Evolutionary conservation across 2,888 invertebrate genomes (phyloP), one percentile per base, ranked within the genome.

Genomic region (Chydorus sphaericus): DNA sequence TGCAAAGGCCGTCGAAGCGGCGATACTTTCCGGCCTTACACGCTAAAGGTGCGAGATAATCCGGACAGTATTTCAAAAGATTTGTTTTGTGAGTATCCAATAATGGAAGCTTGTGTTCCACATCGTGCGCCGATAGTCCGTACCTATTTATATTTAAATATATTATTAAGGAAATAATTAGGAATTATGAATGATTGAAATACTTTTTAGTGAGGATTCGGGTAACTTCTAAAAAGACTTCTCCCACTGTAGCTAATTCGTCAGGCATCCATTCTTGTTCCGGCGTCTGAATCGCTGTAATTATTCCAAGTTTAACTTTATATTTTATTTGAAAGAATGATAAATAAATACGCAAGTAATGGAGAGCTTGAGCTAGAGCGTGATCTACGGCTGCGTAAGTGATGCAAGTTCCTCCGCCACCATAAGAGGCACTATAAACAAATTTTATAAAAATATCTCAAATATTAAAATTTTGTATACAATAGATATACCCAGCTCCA

Each of bases 331-430:
- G 49, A 48, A 3, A 18, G 56, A 29, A 44, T 52, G 51, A 1
- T 39, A 55, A 31, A 54, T 62, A 83, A 86, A 85, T 77, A 90
- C 90, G 77, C 66, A 89, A 85, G 73, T 89, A 78, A 70, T 87
- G 86, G 65, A 88, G 78, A 52, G 88, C 88, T 68, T 89, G 86
- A 62, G 85, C 71, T 71, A 89, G 90, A 48, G 90, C 90, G 63
- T 85, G 83, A 73, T 90, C 89, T 59, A 90, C 79, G 54, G 89
- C 87, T 65, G 89, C 88, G 68, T 86, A 90, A 5, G 90, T 89
- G 68, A 90, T 88, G 70, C 90, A 91, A 59, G 83, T 83, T 36
- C 39, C 39, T 39, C 39, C 39, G 23, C 31, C 61, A 82, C 79
- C 53, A n/a, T n/a, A n/a, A n/a, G n/a, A n/a, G n/a, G n/a, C 83